phyloP scores from a whole-genome alignment of 2,113 vertebrate genomes.

The Seriola quinqueradiata region DNA sequence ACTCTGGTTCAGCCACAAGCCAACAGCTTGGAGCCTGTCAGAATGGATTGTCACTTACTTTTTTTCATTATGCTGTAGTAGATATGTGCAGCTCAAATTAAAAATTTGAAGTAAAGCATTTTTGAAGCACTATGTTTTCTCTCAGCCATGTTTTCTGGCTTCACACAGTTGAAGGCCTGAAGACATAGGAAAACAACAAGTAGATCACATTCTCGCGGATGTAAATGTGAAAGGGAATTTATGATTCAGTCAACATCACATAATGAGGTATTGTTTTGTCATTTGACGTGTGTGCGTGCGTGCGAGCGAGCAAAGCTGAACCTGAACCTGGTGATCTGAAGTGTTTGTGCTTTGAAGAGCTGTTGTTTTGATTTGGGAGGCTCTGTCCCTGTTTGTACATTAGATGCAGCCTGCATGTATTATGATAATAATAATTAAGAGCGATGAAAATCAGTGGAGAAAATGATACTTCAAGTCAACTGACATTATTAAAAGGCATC shows the following conservation, averaged over 20 bases:
- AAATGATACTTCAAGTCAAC: conserved; percentile 35
- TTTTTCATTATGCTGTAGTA: not conserved
- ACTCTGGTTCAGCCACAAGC: no score
- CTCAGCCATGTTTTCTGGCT: not conserved
- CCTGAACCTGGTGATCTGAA: conserved; percentile 10
- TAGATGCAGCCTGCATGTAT: not conserved
- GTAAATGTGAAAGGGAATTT: conserved; percentile 13
- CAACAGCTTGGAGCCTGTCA: no score
- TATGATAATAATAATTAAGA: conserved; percentile 49
- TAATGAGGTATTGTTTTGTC: not conserved
- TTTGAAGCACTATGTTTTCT: not conserved
- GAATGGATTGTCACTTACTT: no score
- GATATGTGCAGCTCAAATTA: not conserved
- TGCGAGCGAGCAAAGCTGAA: not conserved
- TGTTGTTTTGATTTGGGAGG: conserved; percentile 43
- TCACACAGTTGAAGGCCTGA: not conserved
- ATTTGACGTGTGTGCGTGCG: not conserved
- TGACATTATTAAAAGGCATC: conserved; percentile 56
- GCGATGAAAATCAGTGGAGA: conserved; percentile 28
- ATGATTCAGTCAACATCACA: not conserved
- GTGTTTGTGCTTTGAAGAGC: conserved; percentile 26
- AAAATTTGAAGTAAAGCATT: no score
- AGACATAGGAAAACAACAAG: not conserved
- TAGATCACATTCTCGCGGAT: not conserved
- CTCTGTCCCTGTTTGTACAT: conserved; percentile 5